Evolutionary conservation across 2,797 vertebrate species (phyloP).

Genomic region (Calcarius lapponicus): DNA sequence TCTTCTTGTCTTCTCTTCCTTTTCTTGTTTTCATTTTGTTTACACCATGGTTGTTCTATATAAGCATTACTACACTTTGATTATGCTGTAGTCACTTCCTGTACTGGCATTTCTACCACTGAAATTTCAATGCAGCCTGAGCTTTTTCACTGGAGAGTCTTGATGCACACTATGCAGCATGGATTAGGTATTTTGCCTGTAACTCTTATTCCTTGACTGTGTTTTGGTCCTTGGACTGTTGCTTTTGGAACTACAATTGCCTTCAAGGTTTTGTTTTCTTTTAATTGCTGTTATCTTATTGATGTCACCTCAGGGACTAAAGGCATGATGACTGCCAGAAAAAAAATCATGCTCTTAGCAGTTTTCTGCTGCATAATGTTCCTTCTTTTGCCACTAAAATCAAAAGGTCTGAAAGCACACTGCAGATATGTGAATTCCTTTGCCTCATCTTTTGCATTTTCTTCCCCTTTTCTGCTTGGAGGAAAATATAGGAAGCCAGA

Average conservation of each 20-base stretch:
- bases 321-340: background rate
- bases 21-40: background rate
- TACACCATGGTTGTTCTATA: background rate
- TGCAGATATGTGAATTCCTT: background rate
- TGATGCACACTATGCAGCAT: accelerated
- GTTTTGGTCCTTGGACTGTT: background rate
- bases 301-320: background rate
- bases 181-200: background rate
- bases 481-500: background rate
- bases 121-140: background rate
- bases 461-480: background rate
- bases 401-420: background rate
- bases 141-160: background rate
- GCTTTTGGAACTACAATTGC: background rate
- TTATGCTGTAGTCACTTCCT: background rate
- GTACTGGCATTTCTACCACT: background rate
- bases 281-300: background rate
- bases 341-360: accelerated
- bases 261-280: background rate
- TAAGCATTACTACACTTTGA: background rate
- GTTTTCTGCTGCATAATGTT: background rate
- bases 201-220: background rate
- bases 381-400: background rate
- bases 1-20: background rate
- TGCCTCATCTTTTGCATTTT: background rate